Percentiles rank a stretch among this genome's conserved stretches.
Conservation (phyloP, 2,797 vertebrate genomes). For the Amniataba percoides region DNA sequence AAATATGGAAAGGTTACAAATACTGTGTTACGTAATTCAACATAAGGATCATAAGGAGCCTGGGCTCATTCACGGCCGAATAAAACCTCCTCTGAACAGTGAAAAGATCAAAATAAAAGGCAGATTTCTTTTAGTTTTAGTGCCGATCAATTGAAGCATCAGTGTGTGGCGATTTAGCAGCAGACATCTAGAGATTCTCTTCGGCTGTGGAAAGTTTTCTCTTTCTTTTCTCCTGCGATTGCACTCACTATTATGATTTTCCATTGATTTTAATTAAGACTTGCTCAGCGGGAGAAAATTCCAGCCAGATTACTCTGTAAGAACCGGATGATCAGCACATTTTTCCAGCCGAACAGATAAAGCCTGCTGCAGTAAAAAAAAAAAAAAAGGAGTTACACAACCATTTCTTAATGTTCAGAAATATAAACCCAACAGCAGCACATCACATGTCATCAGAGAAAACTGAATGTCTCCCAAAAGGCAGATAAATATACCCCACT, state of each 20-base stretch:
- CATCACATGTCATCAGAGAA: constrained; percentile 43
- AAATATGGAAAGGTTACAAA: constrained; percentile 4
- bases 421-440: constrained; percentile 42
- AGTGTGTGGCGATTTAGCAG: constrained; percentile 32
- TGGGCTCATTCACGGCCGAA: background rate
- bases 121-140: background rate
- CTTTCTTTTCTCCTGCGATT: constrained; percentile 72
- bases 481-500: background rate
- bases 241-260: constrained; percentile 86
- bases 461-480: constrained; percentile 11
- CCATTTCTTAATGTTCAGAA: constrained; percentile 61
- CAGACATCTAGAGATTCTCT: constrained; percentile 58
- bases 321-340: constrained; percentile 88
- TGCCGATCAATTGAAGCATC: constrained; percentile 4
- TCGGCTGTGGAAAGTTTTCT: constrained; percentile 65
- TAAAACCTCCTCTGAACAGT: background rate
- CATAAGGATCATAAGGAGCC: background rate
- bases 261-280: constrained; percentile 91
- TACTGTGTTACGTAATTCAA: background rate
- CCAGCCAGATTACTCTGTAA: constrained; percentile 88
- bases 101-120: background rate
- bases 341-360: constrained; percentile 87
- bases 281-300: constrained; percentile 89
- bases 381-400: constrained; percentile 76
- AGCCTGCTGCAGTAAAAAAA: constrained; percentile 73